Evolutionary conservation across 2,888 invertebrate species (phyloP).

Genomic region (Eustalomyia histrio): DNA sequence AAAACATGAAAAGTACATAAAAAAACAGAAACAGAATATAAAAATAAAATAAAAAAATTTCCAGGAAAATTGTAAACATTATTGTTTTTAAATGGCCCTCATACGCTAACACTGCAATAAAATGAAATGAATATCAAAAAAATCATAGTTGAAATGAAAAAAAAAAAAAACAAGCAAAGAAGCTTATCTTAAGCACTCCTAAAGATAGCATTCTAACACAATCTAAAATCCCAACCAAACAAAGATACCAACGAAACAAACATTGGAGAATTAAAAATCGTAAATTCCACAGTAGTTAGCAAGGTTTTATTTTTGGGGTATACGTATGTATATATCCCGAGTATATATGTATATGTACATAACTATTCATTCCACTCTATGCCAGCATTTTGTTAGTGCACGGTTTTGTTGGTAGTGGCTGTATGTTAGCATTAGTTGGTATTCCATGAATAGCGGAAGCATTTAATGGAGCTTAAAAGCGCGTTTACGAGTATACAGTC

Average conservation of each 20-base stretch:
- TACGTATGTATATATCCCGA: too few species aligned
- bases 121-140: background rate
- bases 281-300: background rate
- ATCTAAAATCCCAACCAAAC: background rate
- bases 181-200: conserved; percentile 24
- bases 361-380: conserved; percentile 18
- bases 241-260: background rate
- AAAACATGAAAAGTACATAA: conserved; percentile 23
- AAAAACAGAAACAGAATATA: conserved; percentile 3
- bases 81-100: background rate
- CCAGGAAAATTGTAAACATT: background rate
- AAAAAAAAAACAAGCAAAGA: background rate
- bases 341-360: background rate
- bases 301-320: background rate
- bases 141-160: background rate
- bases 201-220: conserved; percentile 10
- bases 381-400: too few species aligned
- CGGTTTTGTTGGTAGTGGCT: background rate
- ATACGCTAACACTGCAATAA: conserved; percentile 1
- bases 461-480: conserved; percentile 69
- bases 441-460: conserved; percentile 60
- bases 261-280: background rate
- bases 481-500: conserved; percentile 52
- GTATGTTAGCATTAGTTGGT: background rate
- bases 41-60: conserved; percentile 9